Evolutionary conservation across 2,113 vertebrate genomes (phyloP).

Genomic region (Ramphastos sulfuratus): DNA sequence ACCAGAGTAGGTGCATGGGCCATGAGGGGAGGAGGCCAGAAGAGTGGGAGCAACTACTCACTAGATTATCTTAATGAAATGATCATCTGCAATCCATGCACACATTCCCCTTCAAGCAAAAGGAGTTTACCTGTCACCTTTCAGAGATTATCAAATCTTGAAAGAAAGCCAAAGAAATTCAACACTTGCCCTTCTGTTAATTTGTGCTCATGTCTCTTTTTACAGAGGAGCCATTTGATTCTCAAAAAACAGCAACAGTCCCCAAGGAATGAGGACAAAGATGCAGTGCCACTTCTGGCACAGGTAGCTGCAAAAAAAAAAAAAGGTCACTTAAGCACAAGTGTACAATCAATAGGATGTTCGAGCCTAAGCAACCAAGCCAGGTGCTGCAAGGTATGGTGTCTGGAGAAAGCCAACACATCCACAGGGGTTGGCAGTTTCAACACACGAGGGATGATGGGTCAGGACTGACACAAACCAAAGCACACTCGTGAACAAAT

Average conservation of each 20-base stretch:
- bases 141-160: neutral
- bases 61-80: neutral
- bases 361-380: neutral
- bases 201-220: neutral
- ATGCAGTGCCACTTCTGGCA: neutral
- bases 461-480: neutral
- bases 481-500: neutral
- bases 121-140: neutral
- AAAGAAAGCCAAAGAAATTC: neutral
- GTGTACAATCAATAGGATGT: neutral
- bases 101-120: neutral
- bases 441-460: neutral
- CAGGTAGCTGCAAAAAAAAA: neutral
- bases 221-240: rapidly evolving
- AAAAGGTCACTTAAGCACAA: neutral
- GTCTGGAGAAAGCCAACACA: neutral
- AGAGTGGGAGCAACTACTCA: neutral
- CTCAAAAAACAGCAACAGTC: neutral
- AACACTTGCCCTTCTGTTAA: neutral
- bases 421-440: neutral
- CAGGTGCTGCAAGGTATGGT: neutral
- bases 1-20: neutral
- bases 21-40: neutral
- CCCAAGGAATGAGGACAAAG: neutral
- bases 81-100: neutral